Base-by-base conservation (phyloP, 1,140 invertebrate genomes). In the Eulimnadia texana region DNA sequence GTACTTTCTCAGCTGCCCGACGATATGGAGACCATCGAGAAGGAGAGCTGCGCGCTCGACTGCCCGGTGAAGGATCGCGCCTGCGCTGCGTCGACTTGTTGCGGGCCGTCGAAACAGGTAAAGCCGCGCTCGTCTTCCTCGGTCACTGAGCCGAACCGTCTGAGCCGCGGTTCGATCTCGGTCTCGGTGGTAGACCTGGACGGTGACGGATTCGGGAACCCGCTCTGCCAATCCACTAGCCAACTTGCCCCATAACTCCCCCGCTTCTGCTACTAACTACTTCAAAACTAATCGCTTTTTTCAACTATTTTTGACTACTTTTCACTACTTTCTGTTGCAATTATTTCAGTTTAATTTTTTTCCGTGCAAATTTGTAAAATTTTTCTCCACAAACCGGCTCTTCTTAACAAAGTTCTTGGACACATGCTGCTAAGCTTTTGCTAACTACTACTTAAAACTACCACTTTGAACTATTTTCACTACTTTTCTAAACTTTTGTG, bases 11-110 rank as follows among this genome's bases (percentile, higher is more conserved):
- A 79, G 77, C 77, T 77, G 66, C 73, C 76, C 29, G 74, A 75
- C 62, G 76, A 78, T 66, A 76, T 72, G 73, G 53, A 73, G 73
- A 47, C 74, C 74, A 63, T 72, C 74, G 63, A 76, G 22, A 73
- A 73, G 0, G 81, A 83, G 70, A 82, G 82, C 67, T 91, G 88
- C 73, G 86, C 88, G 20, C 74, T 92, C 13, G 86, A 91, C 71
- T 92, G 89, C 71, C 88, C 88, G 58, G 85, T 85, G 71, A 87
- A 85, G 55, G 86, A 88, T 63, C 82, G 84, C 68, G 81, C 85
- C 19, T 92, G 88, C 69, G 83, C 86, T 66, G 83, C 87, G 66
- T 85, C 86, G 19, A 91, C 88, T 1, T 91, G 89, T 70, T 92
- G 88, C 67, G 82, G 82, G 24, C 80, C 80, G 57, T 81, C 81